phyloP scores from a whole-genome alignment of 2,113 vertebrate species.

The Eonycteris spelaea region DNA sequence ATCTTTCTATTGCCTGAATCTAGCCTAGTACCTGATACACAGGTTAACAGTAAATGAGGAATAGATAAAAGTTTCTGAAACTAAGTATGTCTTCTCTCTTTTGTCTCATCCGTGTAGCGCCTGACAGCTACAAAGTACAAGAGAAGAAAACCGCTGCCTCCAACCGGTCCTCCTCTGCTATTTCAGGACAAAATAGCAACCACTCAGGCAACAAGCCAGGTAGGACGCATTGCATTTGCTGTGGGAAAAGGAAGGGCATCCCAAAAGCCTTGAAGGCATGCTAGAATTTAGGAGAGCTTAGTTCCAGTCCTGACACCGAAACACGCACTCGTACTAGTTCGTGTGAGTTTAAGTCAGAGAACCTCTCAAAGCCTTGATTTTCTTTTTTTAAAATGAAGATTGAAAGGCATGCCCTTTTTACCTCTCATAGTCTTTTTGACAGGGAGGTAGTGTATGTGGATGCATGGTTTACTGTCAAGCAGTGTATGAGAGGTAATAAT shows the following conservation, averaged over 20 bases:
- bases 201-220: slow-evolving; percentile 84
- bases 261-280: neutral
- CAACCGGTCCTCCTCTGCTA: slow-evolving; percentile 73
- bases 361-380: neutral
- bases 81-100: slow-evolving; percentile 45
- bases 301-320: neutral
- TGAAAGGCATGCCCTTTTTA: neutral
- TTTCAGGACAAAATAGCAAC: slow-evolving; percentile 82
- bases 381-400: neutral
- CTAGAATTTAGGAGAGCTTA: neutral
- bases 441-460: neutral
- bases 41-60: neutral
- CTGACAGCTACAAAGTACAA: slow-evolving; percentile 85
- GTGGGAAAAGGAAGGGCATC: neutral
- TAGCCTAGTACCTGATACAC: neutral
- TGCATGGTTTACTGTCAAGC: neutral
- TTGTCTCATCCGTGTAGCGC: slow-evolving; percentile 76
- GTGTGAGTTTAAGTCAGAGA: neutral
- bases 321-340: neutral
- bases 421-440: neutral
- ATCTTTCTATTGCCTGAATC: neutral
- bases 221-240: neutral
- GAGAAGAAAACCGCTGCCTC: slow-evolving; percentile 83
- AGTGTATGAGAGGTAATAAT: neutral
- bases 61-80: neutral